These are phyloP conservation scores for Serilophus lunatus DNA, from an alignment of 2,113 vertebrate species.

Conservation along the genomic window DNA sequence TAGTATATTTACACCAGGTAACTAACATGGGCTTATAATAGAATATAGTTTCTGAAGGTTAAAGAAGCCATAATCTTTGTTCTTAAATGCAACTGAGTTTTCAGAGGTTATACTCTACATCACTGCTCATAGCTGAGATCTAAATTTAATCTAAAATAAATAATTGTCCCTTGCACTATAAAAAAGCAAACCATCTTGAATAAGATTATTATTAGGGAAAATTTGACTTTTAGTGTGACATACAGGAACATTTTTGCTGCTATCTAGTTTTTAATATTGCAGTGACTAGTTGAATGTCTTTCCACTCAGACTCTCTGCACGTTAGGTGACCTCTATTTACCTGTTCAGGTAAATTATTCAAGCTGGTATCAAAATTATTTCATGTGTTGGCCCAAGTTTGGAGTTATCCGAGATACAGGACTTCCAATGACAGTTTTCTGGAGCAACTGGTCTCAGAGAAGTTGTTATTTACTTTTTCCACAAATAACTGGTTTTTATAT, in stretches of 20 bases:
- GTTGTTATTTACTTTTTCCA: neutral
- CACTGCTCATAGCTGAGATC: neutral
- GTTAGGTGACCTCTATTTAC: neutral
- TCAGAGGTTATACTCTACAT: conserved; percentile 30
- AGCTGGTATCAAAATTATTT: neutral
- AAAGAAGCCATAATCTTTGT: conserved; percentile 24
- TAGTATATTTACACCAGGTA: conserved; percentile 68
- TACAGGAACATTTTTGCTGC: conserved; percentile 15
- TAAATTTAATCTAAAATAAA: conserved; percentile 56
- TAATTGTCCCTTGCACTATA: neutral
- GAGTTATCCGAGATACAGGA: neutral
- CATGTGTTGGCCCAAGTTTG: neutral
- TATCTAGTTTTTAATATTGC: conserved; percentile 17
- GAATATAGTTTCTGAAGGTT: conserved; percentile 62
- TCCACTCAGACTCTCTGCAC: neutral
- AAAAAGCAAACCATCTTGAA: conserved; percentile 1
- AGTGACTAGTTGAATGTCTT: neutral
- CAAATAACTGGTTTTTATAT: neutral
- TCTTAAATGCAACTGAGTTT: conserved; percentile 44
- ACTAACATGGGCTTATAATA: conserved; percentile 28
- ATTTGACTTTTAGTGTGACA: conserved; percentile 23
- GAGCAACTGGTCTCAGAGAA: neutral
- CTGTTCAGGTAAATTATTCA: neutral
- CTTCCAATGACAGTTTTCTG: neutral
- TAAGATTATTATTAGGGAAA: conserved; percentile 17